Percentiles rank a stretch among this genome's conserved stretches.
phyloP scores from a whole-genome alignment of 23 tunicate genomes.

The Halocynthia roretzi region DNA sequence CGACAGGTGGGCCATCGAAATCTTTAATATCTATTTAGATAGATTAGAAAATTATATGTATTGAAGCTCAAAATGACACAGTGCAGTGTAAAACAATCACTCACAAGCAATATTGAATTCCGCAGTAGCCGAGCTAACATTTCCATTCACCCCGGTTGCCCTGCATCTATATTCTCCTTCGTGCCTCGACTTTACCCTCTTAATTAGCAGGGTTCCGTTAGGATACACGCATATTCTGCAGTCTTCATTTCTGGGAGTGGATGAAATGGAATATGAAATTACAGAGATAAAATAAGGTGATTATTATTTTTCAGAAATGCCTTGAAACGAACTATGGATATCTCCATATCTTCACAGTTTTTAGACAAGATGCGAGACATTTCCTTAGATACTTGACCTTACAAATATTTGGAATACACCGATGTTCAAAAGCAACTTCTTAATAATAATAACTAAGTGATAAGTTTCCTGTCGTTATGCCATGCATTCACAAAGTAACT shows the following conservation, averaged over 20 bases:
- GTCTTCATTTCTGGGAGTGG: constrained; percentile 2
- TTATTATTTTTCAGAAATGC: too few relatives aligned
- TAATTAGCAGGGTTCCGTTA: constrained; percentile 26
- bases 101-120: constrained; percentile 26
- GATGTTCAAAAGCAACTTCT: too few relatives aligned
- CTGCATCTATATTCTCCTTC: constrained; percentile 24
- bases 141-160: not conserved
- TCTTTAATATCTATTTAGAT: not conserved
- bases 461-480: too few relatives aligned
- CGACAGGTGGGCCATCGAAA: not conserved
- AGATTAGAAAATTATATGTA: not conserved
- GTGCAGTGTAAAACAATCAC: not conserved
- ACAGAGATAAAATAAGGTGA: too few relatives aligned
- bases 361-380: too few relatives aligned
- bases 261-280: too few relatives aligned
- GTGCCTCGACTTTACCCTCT: not conserved
- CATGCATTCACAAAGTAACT: too few relatives aligned
- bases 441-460: too few relatives aligned
- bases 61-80: not conserved
- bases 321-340: too few relatives aligned
- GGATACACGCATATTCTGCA: constrained; percentile 16
- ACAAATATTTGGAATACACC: too few relatives aligned
- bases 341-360: too few relatives aligned
- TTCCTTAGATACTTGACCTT: too few relatives aligned
- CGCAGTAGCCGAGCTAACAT: not conserved